These are phyloP conservation scores for Tiphia femorata DNA, from an alignment of 2,888 invertebrate species.

Conservation along the genomic window DNA sequence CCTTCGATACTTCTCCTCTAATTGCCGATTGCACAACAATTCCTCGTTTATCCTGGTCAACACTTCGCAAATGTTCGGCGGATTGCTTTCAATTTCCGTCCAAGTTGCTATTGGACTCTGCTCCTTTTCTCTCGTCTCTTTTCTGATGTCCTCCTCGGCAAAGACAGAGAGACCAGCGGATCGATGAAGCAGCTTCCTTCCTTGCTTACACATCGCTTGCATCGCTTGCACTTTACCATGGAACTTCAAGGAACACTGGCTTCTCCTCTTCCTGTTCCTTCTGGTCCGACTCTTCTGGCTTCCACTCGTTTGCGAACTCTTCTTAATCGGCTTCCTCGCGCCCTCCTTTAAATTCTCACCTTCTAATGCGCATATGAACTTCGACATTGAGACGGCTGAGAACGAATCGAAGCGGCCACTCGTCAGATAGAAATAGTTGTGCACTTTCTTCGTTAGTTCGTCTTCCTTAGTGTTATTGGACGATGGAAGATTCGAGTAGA, in stretches of 20 bases:
- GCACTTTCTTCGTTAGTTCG: background rate
- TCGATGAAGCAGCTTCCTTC: background rate
- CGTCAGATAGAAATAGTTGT: background rate
- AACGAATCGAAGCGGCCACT: background rate
- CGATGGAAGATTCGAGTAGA: background rate
- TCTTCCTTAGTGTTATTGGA: background rate
- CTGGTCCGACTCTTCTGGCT: background rate
- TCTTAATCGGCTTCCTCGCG: background rate
- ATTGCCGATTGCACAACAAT: constrained; percentile 6
- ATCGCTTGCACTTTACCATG: background rate
- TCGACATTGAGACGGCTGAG: background rate
- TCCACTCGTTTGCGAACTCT: background rate
- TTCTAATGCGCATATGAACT: background rate
- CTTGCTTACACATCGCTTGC: background rate
- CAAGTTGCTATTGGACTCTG: too few species aligned
- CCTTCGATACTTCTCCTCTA: background rate
- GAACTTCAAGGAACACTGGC: background rate
- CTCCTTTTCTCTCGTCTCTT: background rate
- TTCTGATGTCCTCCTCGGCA: background rate
- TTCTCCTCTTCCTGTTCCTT: background rate
- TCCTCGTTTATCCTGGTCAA: constrained; percentile 9
- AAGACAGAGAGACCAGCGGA: background rate
- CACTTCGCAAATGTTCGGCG: constrained; percentile 12
- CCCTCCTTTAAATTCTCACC: background rate
- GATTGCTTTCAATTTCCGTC: background rate